Percentiles rank a stretch among this genome's conserved stretches.
Conservation (phyloP, 2,113 vertebrate species). For the Gulo gulo region DNA sequence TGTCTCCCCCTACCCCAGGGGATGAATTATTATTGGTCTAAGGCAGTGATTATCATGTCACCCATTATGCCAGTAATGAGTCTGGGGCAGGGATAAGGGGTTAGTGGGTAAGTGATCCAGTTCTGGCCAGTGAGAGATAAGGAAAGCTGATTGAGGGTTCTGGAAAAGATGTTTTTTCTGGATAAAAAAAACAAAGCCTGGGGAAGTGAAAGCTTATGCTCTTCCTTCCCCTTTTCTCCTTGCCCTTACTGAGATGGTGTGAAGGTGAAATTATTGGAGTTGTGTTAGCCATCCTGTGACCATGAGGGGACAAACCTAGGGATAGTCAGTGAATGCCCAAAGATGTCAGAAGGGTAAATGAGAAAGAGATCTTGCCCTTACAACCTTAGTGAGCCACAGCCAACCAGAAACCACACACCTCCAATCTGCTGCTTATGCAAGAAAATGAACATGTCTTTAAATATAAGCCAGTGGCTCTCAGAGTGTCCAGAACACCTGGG, state of each 20-base stretch:
- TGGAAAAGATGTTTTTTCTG: neutral
- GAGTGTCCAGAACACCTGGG: neutral
- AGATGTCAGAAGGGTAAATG: neutral
- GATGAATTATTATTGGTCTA: neutral
- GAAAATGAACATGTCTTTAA: neutral
- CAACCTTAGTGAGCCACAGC: neutral
- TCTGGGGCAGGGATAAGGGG: neutral
- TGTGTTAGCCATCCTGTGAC: neutral
- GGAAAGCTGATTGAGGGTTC: neutral
- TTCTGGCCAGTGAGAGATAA: neutral
- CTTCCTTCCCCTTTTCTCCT: neutral
- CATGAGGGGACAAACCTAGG: neutral
- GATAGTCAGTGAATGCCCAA: neutral
- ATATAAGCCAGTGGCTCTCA: neutral
- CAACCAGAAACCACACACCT: neutral
- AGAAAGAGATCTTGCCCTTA: neutral
- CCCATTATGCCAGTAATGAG: neutral
- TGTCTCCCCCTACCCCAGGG: too few species aligned
- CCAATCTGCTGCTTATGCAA: neutral
- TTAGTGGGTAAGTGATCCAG: too few species aligned
- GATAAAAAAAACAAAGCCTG: neutral
- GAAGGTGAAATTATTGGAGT: neutral
- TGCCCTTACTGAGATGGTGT: neutral
- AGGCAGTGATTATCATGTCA: neutral
- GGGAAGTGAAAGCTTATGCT: neutral